Conservation (phyloP, 1,140 invertebrate species). For the Zaprionus africanus region DNA sequence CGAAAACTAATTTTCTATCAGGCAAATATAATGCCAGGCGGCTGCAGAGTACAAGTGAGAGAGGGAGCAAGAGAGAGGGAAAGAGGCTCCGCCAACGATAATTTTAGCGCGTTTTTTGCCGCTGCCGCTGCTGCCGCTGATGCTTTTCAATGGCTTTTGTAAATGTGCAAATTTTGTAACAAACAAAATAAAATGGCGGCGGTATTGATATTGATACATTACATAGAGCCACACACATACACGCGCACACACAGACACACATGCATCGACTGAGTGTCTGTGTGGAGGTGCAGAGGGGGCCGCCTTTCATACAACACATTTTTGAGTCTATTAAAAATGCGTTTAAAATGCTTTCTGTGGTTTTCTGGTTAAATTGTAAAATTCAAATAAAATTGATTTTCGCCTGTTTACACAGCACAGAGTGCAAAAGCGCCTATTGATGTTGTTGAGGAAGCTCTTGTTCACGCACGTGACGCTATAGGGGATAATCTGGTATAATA, state of each 20-base stretch:
- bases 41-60: conserved; percentile 9
- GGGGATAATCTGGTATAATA: background rate
- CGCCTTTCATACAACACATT: conserved; percentile 79
- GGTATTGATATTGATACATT: conserved; percentile 56
- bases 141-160: conserved; percentile 66
- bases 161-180: conserved; percentile 79
- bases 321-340: conserved; percentile 85
- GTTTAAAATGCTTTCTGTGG: conserved; percentile 84
- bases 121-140: conserved; percentile 9
- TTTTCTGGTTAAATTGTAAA: conserved; percentile 84
- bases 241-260: background rate
- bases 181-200: conserved; percentile 77
- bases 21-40: conserved; percentile 66
- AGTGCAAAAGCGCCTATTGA: background rate
- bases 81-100: conserved; percentile 49
- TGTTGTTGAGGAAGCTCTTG: background rate
- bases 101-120: conserved; percentile 69
- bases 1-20: conserved; percentile 80
- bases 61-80: background rate
- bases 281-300: background rate
- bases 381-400: conserved; percentile 83
- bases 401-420: conserved; percentile 41
- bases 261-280: background rate
- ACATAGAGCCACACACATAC: conserved; percentile 32
- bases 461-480: background rate